phyloP scores from a whole-genome alignment of 2,113 vertebrate genomes.

The Serranochromis macrocephalus region DNA sequence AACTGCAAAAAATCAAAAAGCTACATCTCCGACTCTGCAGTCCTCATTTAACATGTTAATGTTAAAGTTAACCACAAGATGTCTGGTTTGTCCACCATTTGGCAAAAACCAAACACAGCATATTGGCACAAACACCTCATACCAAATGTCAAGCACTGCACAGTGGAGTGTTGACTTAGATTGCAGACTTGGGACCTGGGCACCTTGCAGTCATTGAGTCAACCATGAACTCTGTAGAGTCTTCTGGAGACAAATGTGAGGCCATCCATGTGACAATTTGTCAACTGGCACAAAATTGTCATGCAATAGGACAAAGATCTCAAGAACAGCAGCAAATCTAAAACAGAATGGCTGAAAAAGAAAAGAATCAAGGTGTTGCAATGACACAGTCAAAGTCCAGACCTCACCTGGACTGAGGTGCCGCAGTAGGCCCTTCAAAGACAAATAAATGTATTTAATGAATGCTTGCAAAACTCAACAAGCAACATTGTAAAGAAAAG shows the following conservation, averaged over 20 bases:
- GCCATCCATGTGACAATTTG: neutral
- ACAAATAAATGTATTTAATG: neutral
- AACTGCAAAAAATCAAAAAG: neutral
- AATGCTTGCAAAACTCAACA: neutral
- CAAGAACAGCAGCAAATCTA: neutral
- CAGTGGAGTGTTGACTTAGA: neutral
- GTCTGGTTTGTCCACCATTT: neutral
- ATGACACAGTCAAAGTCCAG: neutral
- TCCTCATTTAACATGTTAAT: neutral
- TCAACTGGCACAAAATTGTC: neutral
- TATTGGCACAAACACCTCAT: neutral
- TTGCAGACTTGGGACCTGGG: neutral
- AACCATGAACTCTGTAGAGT: neutral
- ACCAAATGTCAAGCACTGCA: neutral
- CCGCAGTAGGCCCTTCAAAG: neutral
- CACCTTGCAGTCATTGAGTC: neutral
- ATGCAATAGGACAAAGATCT: neutral
- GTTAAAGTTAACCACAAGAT: neutral
- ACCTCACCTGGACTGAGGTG: neutral
- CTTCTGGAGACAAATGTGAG: neutral
- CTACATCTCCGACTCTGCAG: neutral
- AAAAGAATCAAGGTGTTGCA: neutral
- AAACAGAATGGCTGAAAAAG: neutral
- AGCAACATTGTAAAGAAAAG: neutral
- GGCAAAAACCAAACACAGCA: neutral